Evolutionary conservation across 2,113 vertebrate genomes (phyloP).

Genomic region (Anhinga anhinga): DNA sequence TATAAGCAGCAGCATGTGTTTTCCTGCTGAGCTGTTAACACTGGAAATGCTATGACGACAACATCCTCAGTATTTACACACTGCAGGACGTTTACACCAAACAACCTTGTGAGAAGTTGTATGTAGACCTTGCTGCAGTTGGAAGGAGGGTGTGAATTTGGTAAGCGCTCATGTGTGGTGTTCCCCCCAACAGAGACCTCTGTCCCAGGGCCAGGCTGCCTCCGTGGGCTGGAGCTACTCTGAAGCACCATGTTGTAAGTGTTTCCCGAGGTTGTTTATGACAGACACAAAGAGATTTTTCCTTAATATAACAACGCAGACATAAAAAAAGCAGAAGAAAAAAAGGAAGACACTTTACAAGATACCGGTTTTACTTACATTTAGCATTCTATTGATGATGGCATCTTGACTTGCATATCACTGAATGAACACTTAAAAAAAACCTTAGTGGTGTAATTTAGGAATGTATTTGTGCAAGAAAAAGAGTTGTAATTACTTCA

Average conservation of each 20-base stretch:
- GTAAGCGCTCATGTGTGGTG: background rate
- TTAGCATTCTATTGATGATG: background rate
- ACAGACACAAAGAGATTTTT: background rate
- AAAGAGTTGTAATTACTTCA: background rate
- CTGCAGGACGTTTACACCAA: background rate
- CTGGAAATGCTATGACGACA: background rate
- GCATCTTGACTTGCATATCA: background rate
- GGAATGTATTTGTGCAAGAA: background rate
- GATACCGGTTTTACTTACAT: background rate
- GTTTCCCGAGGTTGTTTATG: rapidly evolving
- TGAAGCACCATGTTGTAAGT: background rate
- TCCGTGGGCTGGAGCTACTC: background rate
- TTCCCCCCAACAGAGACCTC: rapidly evolving
- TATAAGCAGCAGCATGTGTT: background rate
- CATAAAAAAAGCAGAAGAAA: too few relatives aligned
- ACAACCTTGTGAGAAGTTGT: background rate
- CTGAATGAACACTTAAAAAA: background rate
- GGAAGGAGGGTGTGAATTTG: background rate
- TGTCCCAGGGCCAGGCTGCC: background rate
- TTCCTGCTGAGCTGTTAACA: conserved; percentile 10
- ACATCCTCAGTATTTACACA: background rate
- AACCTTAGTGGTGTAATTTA: background rate
- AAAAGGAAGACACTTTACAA: background rate
- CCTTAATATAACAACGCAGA: background rate
- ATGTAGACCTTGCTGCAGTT: background rate